Evolutionary conservation across 2,797 vertebrate genomes (phyloP), one percentile per base, ranked within the genome.

Genomic region (Buphagus erythrorhynchus): DNA sequence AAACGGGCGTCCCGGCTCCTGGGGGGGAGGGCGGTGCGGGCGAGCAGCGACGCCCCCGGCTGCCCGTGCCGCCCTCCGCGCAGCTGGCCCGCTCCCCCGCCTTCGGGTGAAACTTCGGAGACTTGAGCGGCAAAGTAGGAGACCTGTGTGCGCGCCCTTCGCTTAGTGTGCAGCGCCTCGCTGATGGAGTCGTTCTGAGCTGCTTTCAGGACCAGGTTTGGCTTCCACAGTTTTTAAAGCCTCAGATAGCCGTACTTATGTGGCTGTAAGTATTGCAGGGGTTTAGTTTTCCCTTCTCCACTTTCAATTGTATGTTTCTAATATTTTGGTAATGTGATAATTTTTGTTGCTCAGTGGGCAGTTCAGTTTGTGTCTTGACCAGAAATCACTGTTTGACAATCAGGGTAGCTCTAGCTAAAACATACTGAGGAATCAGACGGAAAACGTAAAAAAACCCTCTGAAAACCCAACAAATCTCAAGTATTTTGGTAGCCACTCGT

Each of bases 231-330:
- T 14, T 71, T 42, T 71, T 67, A 2, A 33, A 15, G 45, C 9
- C 17, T 38, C 28, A 1, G 7, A 0, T 7, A n/a, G 35, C 1
- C 5, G 6, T 61, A 7, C 31, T 17, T 3, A 1, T 18, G 45
- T 8, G 33, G 1, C 15, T 49, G 0, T 24, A 16, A 67, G 19
- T 51, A 4, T 26, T 36, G 10, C 9, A 24, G 28, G n/a, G 10
- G 8, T 14, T 51, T 59, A 36, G 11, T 31, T 21, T 16, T 2
- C 1, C 1, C 3, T 2, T 14, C 16, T 33, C 6, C 2, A 0
- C 22, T 80, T 67, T 11, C 4, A 2, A 7, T 4, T 5, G 3
- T 24, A 4, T 10, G 1, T 24, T 51, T 29, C 4, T 22, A 45
- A 3, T 51, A 1, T 69, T 85, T 80, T 58, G 52, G 12, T 51